Base-by-base conservation (phyloP, 2,888 invertebrate genomes). In the Limnephilus rhombicus region DNA sequence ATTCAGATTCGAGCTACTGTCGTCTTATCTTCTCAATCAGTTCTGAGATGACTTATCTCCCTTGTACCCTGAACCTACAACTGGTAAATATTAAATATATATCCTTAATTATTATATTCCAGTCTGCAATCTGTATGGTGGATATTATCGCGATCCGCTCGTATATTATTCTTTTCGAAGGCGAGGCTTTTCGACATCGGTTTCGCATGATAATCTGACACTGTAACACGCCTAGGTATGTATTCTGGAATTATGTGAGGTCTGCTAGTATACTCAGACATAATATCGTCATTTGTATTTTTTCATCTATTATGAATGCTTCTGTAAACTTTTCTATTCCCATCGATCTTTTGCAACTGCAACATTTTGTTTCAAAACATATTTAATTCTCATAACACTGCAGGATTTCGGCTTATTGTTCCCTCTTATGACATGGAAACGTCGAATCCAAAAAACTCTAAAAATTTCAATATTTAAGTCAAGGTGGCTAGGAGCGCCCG, bases 81-180 rank as follows among this genome's bases (percentile, higher is more conserved):
- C 88, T 34, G 34, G 80, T 89, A 80, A 29, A 89, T 80, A 80
- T n/a, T 13, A 49, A 41, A 45, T 86, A 45, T 87, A 68, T 85
- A n/a, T 24, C 29, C 80, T 89, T 89, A 89, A 89, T 88, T 88
- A 88, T 86, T 88, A 88, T 86, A 85, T 85, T 87, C 87, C 87
- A 53, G 29, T 87, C 31, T 53, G n/a, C 87, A 68, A 24, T 68
- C 29, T 53, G 29, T 86, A 53, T 49, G n/a, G 53, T 37, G 34
- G 31, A 31, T 87, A 87, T 87, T 87, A 87, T 53, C 49, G 53
- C 31, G 87, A 68, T 53, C 53, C 85, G 41, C 41, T 85, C 68
- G 53, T n/a, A 49, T 15, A 86, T 41, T 87, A 45, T 34, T 53
- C 18, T 87, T 87, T 49, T 29, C 68, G 68, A 49, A 53, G 31